These are phyloP conservation scores for Tenthredo livida DNA, from an alignment of 2,888 invertebrate species.

Conservation along the genomic window DNA sequence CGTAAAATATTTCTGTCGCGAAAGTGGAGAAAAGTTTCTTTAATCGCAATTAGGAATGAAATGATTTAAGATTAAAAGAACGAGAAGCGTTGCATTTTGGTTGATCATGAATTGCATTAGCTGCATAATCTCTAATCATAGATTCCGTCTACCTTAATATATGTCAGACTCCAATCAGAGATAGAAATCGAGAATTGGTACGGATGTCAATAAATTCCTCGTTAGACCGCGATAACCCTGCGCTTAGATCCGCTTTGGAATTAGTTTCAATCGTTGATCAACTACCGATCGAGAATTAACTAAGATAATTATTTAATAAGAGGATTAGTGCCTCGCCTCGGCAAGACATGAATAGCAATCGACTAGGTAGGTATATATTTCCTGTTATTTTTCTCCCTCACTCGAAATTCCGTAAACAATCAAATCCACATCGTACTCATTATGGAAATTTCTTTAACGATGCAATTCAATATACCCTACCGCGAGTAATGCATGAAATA, in stretches of 20 bases:
- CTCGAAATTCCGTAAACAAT: background rate
- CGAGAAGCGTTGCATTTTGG: background rate
- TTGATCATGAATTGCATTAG: background rate
- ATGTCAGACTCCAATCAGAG: slow-evolving; percentile 8
- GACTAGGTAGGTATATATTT: background rate
- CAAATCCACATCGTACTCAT: background rate
- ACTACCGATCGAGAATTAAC: background rate
- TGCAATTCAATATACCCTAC: background rate
- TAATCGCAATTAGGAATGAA: background rate
- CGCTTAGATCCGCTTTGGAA: slow-evolving; percentile 32
- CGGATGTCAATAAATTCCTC: slow-evolving; percentile 42
- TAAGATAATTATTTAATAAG: slow-evolving; percentile 4
- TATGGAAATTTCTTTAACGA: slow-evolving; percentile 15
- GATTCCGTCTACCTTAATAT: background rate
- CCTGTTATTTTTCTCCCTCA: background rate
- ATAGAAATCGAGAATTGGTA: slow-evolving; percentile 20
- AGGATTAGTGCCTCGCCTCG: background rate
- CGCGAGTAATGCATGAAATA: background rate
- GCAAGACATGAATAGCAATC: background rate
- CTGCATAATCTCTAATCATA: slow-evolving; percentile 4
- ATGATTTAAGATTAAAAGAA: background rate
- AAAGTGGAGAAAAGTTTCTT: background rate
- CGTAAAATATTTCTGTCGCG: background rate
- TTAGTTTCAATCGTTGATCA: slow-evolving; percentile 41
- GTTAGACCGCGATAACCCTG: slow-evolving; percentile 1